phyloP scores from a whole-genome alignment of 2,797 vertebrate genomes.

The Microctenopoma steveboyesi region DNA sequence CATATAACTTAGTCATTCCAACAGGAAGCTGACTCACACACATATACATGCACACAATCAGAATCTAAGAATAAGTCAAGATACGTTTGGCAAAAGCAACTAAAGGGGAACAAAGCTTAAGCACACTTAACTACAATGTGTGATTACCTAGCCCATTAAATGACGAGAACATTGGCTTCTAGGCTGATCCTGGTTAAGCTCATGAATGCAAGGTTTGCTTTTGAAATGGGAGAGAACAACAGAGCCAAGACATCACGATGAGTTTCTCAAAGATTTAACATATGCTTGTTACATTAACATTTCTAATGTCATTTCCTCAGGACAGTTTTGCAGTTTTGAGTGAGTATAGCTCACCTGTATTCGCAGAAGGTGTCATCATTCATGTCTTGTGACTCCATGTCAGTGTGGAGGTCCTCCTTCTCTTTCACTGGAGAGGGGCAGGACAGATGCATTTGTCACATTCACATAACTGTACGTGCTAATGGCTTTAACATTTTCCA shows the following conservation, averaged over 20 bases:
- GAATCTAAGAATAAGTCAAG: slow-evolving; percentile 38
- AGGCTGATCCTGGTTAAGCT: slow-evolving; percentile 71
- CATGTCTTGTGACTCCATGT: slow-evolving; percentile 86
- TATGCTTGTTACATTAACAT: slow-evolving; percentile 39
- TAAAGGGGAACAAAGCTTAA: slow-evolving; percentile 47
- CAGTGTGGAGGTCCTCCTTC: slow-evolving; percentile 90
- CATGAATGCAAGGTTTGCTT: slow-evolving; percentile 73
- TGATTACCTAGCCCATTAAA: slow-evolving; percentile 75
- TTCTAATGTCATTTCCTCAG: slow-evolving; percentile 30
- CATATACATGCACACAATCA: slow-evolving; percentile 30
- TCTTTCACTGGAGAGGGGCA: slow-evolving; percentile 89
- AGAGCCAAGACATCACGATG: slow-evolving; percentile 54
- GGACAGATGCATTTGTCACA: slow-evolving; percentile 33
- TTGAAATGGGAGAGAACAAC: slow-evolving; percentile 70
- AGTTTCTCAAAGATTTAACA: slow-evolving; percentile 45
- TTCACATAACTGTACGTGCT: slow-evolving; percentile 19
- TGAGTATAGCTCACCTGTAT: slow-evolving; percentile 88
- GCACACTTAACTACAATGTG: slow-evolving; percentile 38
- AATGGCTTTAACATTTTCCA: slow-evolving; percentile 9
- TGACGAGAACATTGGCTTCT: slow-evolving; percentile 65
- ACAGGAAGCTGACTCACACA: slow-evolving; percentile 32
- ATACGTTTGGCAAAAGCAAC: slow-evolving; percentile 33
- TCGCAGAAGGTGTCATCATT: slow-evolving; percentile 91
- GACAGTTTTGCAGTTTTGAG: slow-evolving; percentile 29
- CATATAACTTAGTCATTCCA: slow-evolving; percentile 1